Evolutionary conservation across 2,888 invertebrate species (phyloP).

Genomic region (Chrysolina haemoptera): DNA sequence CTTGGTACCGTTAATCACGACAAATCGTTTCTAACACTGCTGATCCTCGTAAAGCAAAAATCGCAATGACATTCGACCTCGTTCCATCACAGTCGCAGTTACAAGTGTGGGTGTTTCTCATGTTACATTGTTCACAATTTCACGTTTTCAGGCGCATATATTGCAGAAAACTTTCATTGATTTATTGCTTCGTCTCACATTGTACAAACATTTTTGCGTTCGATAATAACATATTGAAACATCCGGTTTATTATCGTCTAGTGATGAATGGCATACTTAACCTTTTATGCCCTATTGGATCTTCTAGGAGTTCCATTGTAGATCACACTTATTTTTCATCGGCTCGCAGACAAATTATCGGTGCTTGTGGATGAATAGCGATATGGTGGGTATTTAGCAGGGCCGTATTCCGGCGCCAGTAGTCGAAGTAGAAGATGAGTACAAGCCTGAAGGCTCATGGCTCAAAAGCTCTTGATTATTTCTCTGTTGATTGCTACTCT

Average conservation of each 20-base stretch:
- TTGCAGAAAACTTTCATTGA: conserved; percentile 1
- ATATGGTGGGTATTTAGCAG: neutral
- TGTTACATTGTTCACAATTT: conserved; percentile 17
- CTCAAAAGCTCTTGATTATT: too few relatives aligned
- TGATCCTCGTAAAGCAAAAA: neutral
- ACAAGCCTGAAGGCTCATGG: too few relatives aligned
- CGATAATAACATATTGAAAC: conserved; percentile 7
- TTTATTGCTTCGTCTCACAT: conserved; percentile 7
- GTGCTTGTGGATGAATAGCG: neutral
- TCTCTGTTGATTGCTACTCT: too few relatives aligned
- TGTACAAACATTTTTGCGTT: neutral
- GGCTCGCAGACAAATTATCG: neutral
- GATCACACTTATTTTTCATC: neutral
- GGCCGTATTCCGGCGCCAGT: too few relatives aligned
- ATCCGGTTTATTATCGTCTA: conserved; percentile 17
- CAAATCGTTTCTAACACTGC: neutral
- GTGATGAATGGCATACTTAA: conserved; percentile 20
- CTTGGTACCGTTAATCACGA: conserved; percentile 1
- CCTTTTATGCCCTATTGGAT: conserved; percentile 7
- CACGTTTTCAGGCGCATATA: conserved; percentile 10
- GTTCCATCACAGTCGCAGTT: neutral
- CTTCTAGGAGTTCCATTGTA: conserved; percentile 8
- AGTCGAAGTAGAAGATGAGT: too few relatives aligned
- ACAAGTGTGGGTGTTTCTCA: conserved; percentile 13
- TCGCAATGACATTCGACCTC: conserved; percentile 12